Evolutionary conservation across 2,113 vertebrate species (phyloP).

Genomic region (Blennius ocellaris): DNA sequence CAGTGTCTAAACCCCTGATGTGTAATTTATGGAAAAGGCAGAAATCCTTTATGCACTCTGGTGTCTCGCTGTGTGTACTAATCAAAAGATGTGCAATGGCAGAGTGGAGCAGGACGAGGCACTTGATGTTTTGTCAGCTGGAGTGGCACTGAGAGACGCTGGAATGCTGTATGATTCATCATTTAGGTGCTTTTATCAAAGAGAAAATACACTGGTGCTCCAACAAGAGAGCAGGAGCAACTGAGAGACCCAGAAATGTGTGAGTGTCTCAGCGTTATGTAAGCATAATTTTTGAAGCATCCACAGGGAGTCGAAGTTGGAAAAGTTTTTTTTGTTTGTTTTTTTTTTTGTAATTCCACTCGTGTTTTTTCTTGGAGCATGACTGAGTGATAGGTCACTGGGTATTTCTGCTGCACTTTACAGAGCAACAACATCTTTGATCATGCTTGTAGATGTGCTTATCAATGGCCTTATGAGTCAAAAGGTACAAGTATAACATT

Average conservation of each 20-base stretch:
- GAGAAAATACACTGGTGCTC: slow-evolving; percentile 46
- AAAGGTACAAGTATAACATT: slow-evolving; percentile 19
- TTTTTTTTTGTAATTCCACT: too few species aligned
- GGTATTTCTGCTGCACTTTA: slow-evolving; percentile 35
- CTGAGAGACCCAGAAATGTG: slow-evolving; percentile 25
- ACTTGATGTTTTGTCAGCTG: slow-evolving; percentile 68
- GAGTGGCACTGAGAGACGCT: slow-evolving; percentile 46
- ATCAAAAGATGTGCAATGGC: slow-evolving; percentile 68
- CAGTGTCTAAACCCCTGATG: slow-evolving; percentile 57
- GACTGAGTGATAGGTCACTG: slow-evolving; percentile 33
- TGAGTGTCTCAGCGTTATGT: slow-evolving; percentile 34
- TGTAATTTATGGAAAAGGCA: slow-evolving; percentile 65
- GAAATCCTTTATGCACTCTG: slow-evolving; percentile 52
- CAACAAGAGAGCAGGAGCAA: neutral
- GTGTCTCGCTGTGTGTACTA: slow-evolving; percentile 62
- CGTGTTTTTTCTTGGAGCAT: neutral
- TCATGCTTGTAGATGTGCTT: slow-evolving; percentile 20
- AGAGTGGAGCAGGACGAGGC: slow-evolving; percentile 46
- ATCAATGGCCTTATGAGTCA: slow-evolving; percentile 40
- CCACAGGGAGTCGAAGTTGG: slow-evolving; percentile 46
- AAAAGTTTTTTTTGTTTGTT: slow-evolving; percentile 56
- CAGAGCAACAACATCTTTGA: slow-evolving; percentile 22
- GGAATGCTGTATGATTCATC: slow-evolving; percentile 62
- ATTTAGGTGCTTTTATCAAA: slow-evolving; percentile 62
- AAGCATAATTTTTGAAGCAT: slow-evolving; percentile 48